These are phyloP conservation scores for Agrypnus murinus DNA, from an alignment of 2,888 invertebrate genomes.

Conservation along the genomic window DNA sequence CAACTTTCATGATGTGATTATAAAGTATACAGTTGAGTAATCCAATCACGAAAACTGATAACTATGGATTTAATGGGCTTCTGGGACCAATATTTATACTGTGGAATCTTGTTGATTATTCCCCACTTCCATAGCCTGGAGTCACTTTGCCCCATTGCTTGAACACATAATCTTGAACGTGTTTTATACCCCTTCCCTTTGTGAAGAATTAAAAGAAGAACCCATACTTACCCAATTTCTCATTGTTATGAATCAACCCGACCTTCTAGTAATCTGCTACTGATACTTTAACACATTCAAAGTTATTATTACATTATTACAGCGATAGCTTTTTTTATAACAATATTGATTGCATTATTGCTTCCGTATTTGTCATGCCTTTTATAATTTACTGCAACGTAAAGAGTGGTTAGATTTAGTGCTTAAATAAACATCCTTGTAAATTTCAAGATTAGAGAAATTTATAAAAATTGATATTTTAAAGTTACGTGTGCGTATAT, in stretches of 20 bases:
- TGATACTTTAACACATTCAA: conserved; percentile 1
- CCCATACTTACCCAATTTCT: conserved; percentile 33
- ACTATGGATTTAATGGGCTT: conserved; percentile 26
- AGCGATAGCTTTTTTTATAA: too few species aligned
- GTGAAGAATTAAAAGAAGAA: too few species aligned
- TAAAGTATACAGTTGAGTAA: conserved; percentile 16
- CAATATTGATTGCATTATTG: not conserved
- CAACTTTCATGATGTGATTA: conserved; percentile 28
- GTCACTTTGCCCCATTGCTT: conserved; percentile 18
- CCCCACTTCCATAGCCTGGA: conserved; percentile 32
- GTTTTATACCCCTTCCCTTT: conserved; percentile 23
- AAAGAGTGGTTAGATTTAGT: not conserved
- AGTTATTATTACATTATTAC: not conserved
- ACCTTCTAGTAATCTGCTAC: conserved; percentile 25
- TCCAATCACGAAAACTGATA: conserved; percentile 40
- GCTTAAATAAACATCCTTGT: conserved; percentile 1
- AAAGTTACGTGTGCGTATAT: too few species aligned
- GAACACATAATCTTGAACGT: conserved; percentile 19
- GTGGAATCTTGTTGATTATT: conserved; percentile 17
- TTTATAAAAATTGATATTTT: too few species aligned
- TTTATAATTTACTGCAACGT: not conserved
- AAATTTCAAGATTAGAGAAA: too few species aligned
- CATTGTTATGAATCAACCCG: conserved; percentile 25
- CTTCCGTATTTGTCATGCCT: conserved; percentile 14
- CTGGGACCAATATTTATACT: conserved; percentile 38